These are phyloP conservation scores for Biston betularia DNA, from an alignment of 2,888 invertebrate genomes.

Conservation along the genomic window DNA sequence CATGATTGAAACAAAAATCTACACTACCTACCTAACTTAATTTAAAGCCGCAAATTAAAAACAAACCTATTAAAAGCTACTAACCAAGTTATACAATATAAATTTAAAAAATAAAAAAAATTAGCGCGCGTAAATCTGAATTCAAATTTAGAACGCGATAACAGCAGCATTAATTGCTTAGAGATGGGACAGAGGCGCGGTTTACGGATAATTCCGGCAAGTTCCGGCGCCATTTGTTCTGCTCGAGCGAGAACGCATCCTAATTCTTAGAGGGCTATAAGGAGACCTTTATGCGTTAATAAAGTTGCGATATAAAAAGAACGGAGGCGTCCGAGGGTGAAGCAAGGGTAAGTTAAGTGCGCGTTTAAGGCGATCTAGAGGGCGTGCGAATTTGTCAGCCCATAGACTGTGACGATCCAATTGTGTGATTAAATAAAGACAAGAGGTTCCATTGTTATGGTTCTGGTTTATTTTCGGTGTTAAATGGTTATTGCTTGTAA, in stretches of 20 bases:
- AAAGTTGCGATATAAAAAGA: conserved; percentile 86
- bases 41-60: neutral
- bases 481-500: conserved; percentile 35
- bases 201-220: conserved; percentile 54
- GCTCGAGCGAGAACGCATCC: conserved; percentile 80
- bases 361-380: conserved; percentile 83
- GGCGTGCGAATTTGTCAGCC: conserved; percentile 85
- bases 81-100: neutral
- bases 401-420: conserved; percentile 77
- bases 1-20: neutral
- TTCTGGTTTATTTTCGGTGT: conserved; percentile 54
- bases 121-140: conserved; percentile 56
- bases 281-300: conserved; percentile 86
- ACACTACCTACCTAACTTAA: no score
- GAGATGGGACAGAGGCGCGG: conserved; percentile 64
- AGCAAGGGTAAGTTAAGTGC: conserved; percentile 84
- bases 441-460: conserved; percentile 65
- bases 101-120: conserved; percentile 44
- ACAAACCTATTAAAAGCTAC: neutral
- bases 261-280: conserved; percentile 86
- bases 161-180: conserved; percentile 74
- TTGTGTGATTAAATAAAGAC: conserved; percentile 82
- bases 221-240: conserved; percentile 82
- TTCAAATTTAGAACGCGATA: conserved; percentile 78
- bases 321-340: conserved; percentile 84